Base-by-base conservation (phyloP, 2,113 vertebrate genomes). In the Ciconia boyciana region DNA sequence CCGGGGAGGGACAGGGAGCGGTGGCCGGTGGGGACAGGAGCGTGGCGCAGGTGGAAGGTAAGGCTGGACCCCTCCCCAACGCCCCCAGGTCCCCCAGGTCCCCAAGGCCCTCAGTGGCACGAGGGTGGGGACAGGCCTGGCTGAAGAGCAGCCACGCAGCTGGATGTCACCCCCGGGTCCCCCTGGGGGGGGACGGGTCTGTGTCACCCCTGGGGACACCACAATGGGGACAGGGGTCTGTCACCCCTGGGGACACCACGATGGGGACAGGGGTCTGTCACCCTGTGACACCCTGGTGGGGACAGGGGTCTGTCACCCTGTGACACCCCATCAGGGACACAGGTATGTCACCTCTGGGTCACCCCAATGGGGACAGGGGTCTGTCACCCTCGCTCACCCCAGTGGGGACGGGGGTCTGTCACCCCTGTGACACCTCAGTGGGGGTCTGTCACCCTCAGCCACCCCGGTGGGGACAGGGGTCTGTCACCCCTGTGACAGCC, bases 101-200 rank as follows among this genome's bases (percentile, higher is more conserved):
- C 39, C 39, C 39, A 6, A 28, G 39, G 34, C 8, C 16, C 25
- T 66, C 2, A 7, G 51, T 34, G 70, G 28, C 83, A 55, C 22
- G 4, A 55, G 29, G 51, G 61, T 22, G 51, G 51, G 51, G 60
- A 75, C 49, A 46, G 41, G 13, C 36, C 31, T 29, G 19, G 29
- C 25, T 1, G 0, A n/a, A 41, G 25, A 0, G 9, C 4, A 13
- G 69, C 82, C 16, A 36, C 3, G 4, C 0, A 4, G 58, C 10
- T 32, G 26, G 41, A 7, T 28, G 81, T 61, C 55, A 71, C 68
- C 66, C 18, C 16, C 16, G 26, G 52, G 61, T 44, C 62, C 36
- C 62, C 51, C 51, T 8, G 9, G 16, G 26, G 29, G 22, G n/a
- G 43, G n/a, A 21, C 3, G 5, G 64, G 49, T 34, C 39, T 34